Base-by-base conservation (phyloP, 23 tunicate genomes). In the Halocynthia aurantium region DNA sequence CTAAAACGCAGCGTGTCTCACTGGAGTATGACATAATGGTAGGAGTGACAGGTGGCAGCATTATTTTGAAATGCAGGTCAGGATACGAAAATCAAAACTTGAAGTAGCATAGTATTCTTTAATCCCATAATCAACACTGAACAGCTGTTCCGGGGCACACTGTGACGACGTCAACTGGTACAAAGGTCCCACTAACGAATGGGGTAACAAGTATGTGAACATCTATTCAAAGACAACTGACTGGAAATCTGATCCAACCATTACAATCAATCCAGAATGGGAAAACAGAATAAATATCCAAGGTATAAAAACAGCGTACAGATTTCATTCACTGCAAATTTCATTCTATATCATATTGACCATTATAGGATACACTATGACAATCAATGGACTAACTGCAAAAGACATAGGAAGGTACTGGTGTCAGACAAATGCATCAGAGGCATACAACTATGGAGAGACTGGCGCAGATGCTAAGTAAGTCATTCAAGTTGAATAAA, bases 101-200 rank as follows among this genome's bases (percentile, higher is more conserved):
- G 64, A 15, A 15, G n/a, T 60, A 60, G 2, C n/a, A 60, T 60
- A 60, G n/a, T 60, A 18, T 67, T 67, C 52, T 71, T 71, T 51
- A 1, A 11, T 0, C 49, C 51, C 52, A 18, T 0, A n/a, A 15
- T 20, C 13, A 68, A 17, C 20, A 15, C 13, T 20, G 6, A 40
- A 10, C 40, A 81, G 84, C 17, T 81, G 75, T 51, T 8, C n/a
- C 7, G 86, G 86, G 8, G 10, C 15, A n/a, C 84, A 85, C 49
- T 91, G 97, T 77, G 97, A 84, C 68, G 96, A 84, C 55, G 79
- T 89, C 8, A 40, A 52, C 7, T 89, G 96, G 96, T 84, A 71
- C 79, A 89, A 89, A 81, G 96, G 96, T 61, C 89, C 96, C 12
- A 10, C 21, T 8, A 63, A 84, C 18, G 77, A 53, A 31, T 64